Conservation (phyloP, 2,113 vertebrate genomes). For the Crotophaga sulcirostris region DNA sequence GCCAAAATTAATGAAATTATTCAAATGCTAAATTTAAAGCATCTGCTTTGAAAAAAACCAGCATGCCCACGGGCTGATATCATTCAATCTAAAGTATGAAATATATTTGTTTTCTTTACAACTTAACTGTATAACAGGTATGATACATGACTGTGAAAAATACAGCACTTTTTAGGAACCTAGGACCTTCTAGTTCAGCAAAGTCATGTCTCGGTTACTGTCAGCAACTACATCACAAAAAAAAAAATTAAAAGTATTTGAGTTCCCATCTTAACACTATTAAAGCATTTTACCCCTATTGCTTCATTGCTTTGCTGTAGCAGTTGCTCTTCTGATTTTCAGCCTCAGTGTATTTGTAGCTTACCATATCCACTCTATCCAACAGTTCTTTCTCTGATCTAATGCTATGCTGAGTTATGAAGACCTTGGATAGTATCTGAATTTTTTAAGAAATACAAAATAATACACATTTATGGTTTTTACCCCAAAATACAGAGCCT, state of each 20-base stretch:
- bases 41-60: background rate
- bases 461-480: background rate
- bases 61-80: background rate
- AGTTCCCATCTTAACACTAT: background rate
- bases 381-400: background rate
- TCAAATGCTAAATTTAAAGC: constrained; percentile 8
- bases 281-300: background rate
- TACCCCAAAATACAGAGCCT: background rate
- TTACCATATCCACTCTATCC: background rate
- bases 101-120: background rate
- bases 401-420: background rate
- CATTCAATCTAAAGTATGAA: background rate
- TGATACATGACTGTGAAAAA: background rate
- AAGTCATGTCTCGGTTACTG: background rate
- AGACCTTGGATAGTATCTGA: background rate
- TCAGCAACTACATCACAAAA: background rate
- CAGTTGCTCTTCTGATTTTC: background rate
- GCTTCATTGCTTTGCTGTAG: background rate
- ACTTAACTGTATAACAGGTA: background rate
- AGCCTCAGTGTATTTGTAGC: background rate
- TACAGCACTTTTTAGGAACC: background rate
- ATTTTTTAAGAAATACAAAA: background rate
- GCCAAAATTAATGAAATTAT: background rate
- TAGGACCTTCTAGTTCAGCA: background rate
- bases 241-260: background rate